phyloP scores from a whole-genome alignment of 2,888 invertebrate genomes.

The Lithosia quadra region DNA sequence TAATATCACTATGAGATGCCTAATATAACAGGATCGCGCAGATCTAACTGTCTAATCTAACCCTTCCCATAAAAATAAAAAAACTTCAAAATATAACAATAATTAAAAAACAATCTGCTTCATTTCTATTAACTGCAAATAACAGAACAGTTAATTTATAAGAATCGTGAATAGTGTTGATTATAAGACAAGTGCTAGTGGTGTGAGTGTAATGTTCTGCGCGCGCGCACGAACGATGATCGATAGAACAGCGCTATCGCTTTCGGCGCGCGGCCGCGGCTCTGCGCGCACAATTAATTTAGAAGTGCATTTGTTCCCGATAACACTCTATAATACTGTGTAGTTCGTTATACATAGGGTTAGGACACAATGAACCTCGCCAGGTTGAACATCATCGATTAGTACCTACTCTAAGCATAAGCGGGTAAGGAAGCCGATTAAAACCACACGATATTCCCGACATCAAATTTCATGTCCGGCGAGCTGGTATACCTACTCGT shows the following conservation, averaged over 20 bases:
- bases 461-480: too few relatives aligned
- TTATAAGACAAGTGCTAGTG: slow-evolving; percentile 6
- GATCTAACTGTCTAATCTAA: too few relatives aligned
- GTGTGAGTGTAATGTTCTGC: not conserved
- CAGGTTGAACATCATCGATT: not conserved
- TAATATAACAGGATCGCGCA: too few relatives aligned
- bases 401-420: too few relatives aligned
- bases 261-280: slow-evolving; percentile 44
- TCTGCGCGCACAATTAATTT: slow-evolving; percentile 53
- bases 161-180: slow-evolving; percentile 44
- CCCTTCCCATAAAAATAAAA: too few relatives aligned
- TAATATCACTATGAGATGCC: too few relatives aligned
- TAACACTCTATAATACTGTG: slow-evolving; percentile 49
- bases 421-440: too few relatives aligned
- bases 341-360: slow-evolving; percentile 40
- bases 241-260: slow-evolving; percentile 51
- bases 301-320: slow-evolving; percentile 53
- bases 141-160: slow-evolving; percentile 45
- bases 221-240: slow-evolving; percentile 51
- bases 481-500: too few relatives aligned
- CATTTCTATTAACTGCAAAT: slow-evolving; percentile 17
- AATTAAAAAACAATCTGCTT: not conserved
- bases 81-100: too few relatives aligned
- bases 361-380: slow-evolving; percentile 16
- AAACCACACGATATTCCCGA: too few relatives aligned